Evolutionary conservation across 2,113 vertebrate genomes (phyloP).

Genomic region (Brachionichthys hirsutus): DNA sequence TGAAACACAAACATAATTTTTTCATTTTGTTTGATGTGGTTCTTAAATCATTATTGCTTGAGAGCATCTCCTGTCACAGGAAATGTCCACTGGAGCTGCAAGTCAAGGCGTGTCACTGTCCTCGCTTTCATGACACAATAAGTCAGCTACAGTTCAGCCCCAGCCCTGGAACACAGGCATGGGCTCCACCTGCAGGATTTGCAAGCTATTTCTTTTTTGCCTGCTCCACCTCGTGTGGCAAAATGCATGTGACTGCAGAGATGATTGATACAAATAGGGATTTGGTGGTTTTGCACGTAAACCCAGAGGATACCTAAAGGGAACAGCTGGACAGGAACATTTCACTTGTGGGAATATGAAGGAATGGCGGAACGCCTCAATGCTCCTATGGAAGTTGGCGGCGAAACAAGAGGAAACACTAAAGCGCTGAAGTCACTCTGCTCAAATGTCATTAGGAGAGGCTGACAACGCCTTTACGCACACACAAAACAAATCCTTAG

Average conservation of each 20-base stretch:
- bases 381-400: conserved; percentile 38
- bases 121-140: conserved; percentile 6
- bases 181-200: conserved; percentile 53
- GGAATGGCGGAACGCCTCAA: conserved; percentile 47
- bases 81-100: conserved; percentile 14
- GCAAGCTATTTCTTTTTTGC: conserved; percentile 20
- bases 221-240: conserved; percentile 7
- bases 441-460: conserved; percentile 33
- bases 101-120: not conserved
- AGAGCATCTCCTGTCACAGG: not conserved
- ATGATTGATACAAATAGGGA: conserved; percentile 45
- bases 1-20: no score
- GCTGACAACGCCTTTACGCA: conserved; percentile 40
- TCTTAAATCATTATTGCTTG: no score
- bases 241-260: conserved; percentile 15
- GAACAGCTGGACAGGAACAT: conserved; percentile 57
- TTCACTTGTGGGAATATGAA: conserved; percentile 46
- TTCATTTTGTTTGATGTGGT: no score
- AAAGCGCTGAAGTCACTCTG: conserved; percentile 44
- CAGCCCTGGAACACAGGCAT: conserved; percentile 19
- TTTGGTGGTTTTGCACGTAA: conserved; percentile 31
- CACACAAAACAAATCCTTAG: conserved; percentile 26
- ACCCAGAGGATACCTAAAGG: conserved; percentile 36
- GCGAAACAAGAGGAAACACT: conserved; percentile 56
- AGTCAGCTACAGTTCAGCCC: conserved; percentile 36